Percentiles rank a stretch among this genome's conserved stretches.
phyloP scores from a whole-genome alignment of 2,113 vertebrate species.

The Physeter macrocephalus region DNA sequence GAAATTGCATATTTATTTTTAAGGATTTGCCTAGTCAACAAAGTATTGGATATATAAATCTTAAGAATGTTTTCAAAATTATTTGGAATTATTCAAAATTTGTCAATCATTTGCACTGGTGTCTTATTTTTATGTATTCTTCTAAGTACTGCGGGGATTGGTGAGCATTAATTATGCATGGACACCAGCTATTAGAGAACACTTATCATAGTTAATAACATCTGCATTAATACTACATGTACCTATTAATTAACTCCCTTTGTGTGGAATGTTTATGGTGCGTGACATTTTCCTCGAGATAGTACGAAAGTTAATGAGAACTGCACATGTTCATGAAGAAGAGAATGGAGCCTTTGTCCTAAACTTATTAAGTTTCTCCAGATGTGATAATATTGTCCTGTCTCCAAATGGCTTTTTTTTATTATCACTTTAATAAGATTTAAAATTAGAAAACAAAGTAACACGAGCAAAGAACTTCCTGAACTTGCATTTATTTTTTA shows the following conservation, averaged over 20 bases:
- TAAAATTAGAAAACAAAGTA: slow-evolving; percentile 72
- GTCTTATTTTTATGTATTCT: slow-evolving; percentile 41
- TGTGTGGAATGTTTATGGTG: slow-evolving; percentile 55
- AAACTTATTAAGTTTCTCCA: slow-evolving; percentile 68
- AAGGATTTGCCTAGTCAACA: background rate
- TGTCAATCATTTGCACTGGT: background rate
- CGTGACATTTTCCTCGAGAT: slow-evolving; percentile 66
- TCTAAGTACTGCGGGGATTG: slow-evolving; percentile 1
- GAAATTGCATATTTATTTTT: slow-evolving; percentile 12
- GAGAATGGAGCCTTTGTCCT: slow-evolving; percentile 65
- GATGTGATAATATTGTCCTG: slow-evolving; percentile 71
- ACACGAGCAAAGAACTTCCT: slow-evolving; percentile 57
- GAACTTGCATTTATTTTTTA: slow-evolving; percentile 56
- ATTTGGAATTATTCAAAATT: slow-evolving; percentile 26
- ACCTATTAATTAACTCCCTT: slow-evolving; percentile 63
- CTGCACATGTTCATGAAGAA: slow-evolving; percentile 48
- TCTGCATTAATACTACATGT: slow-evolving; percentile 59
- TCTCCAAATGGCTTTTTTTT: slow-evolving; percentile 65
- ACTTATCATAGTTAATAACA: slow-evolving; percentile 64
- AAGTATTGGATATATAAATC: background rate
- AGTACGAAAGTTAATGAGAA: slow-evolving; percentile 66
- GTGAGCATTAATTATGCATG: slow-evolving; percentile 38
- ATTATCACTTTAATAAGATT: slow-evolving; percentile 68
- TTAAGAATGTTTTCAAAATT: slow-evolving; percentile 34
- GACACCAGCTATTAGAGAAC: slow-evolving; percentile 39